A percentile compares a stretch with the other conserved stretches of the same genome.
Conservation (phyloP, 2,797 vertebrate species). For the Pristis pectinata region DNA sequence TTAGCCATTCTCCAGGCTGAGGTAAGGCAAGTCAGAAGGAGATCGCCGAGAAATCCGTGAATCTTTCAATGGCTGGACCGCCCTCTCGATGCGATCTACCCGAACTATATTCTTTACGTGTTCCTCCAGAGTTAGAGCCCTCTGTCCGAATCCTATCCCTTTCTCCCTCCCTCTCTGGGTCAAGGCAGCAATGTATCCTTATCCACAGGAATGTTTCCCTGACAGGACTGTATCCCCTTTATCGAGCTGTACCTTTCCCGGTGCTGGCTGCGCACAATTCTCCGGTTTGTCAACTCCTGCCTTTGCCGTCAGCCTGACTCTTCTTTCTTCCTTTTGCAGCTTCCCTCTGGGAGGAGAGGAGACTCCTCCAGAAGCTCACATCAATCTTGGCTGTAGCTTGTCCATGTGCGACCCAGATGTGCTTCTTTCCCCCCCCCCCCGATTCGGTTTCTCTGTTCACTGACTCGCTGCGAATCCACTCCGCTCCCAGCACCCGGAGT, state of each 20-base stretch:
- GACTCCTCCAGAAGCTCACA: background rate
- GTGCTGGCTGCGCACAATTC: background rate
- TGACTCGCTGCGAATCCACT: background rate
- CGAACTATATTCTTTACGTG: background rate
- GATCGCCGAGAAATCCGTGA: background rate
- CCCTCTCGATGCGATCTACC: background rate
- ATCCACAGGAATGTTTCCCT: constrained; percentile 6
- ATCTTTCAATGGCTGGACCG: background rate
- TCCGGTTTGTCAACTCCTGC: background rate
- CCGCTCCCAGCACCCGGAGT: too few species aligned
- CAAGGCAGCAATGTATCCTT: constrained; percentile 4
- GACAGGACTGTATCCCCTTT: background rate
- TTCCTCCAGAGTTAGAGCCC: background rate
- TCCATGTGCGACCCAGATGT: background rate
- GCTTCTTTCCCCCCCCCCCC: too few species aligned
- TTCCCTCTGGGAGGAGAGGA: background rate
- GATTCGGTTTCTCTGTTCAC: too few species aligned
- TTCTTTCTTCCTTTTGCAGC: background rate
- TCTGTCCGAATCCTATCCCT: background rate
- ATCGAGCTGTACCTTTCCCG: background rate
- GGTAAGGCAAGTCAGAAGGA: constrained; percentile 4
- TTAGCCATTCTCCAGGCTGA: constrained; percentile 30
- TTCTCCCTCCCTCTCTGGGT: background rate
- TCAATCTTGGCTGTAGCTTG: background rate
- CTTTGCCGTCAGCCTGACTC: background rate